These are phyloP conservation scores for Lepus americanus DNA, from an alignment of 2,113 vertebrate species.

Conservation along the genomic window DNA sequence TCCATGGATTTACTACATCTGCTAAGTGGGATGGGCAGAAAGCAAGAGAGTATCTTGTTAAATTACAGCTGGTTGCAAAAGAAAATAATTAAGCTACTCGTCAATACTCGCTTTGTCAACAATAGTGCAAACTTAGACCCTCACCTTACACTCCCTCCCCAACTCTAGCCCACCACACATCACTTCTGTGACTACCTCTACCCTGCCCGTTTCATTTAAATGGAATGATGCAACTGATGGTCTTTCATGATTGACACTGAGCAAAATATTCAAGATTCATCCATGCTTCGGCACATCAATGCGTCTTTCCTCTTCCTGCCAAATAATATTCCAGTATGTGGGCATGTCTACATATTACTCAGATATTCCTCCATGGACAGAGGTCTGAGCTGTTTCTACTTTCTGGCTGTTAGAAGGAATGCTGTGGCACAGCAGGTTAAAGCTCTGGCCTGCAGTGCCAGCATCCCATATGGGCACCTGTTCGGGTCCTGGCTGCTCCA, in stretches of 20 bases:
- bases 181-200: not conserved
- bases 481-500: too few relatives aligned
- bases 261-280: not conserved
- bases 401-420: not conserved
- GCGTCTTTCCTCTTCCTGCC: not conserved
- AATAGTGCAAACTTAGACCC: not conserved
- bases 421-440: too few relatives aligned
- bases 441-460: too few relatives aligned
- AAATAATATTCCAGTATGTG: not conserved
- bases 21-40: not conserved
- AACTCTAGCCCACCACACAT: not conserved
- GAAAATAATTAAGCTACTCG: constrained; percentile 9
- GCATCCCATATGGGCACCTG: too few relatives aligned
- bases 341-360: not conserved
- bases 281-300: not conserved
- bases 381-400: not conserved
- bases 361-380: not conserved
- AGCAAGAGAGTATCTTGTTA: not conserved
- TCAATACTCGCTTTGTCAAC: not conserved
- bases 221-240: not conserved
- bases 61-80: not conserved
- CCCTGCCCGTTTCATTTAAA: not conserved
- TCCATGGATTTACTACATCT: not conserved
- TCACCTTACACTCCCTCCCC: too few relatives aligned
- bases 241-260: not conserved